Percentiles rank a stretch among this genome's conserved stretches.
These are phyloP conservation scores for Neofelis nebulosa DNA, from an alignment of 2,113 vertebrate species.

Conservation along the genomic window DNA sequence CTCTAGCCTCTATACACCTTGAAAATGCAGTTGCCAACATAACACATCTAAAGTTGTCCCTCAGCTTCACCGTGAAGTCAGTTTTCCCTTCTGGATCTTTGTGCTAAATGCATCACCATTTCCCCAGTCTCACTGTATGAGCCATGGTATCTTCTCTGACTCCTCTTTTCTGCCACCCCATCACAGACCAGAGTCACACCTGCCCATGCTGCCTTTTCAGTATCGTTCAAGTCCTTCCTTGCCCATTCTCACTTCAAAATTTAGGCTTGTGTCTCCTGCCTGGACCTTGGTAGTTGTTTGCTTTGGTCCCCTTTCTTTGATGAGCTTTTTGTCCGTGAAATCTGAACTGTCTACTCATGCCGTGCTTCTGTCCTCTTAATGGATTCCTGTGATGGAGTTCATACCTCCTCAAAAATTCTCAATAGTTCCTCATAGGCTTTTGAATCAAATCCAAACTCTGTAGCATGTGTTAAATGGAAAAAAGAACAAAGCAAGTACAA, in stretches of 20 bases:
- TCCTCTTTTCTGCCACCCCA: background rate
- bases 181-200: background rate
- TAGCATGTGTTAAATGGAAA: background rate
- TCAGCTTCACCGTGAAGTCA: background rate
- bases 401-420: background rate
- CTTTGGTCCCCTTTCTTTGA: background rate
- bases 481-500: constrained; percentile 32
- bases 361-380: background rate
- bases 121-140: background rate
- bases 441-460: background rate
- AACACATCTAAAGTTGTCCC: background rate
- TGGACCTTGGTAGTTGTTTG: background rate
- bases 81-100: background rate
- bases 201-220: background rate
- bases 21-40: background rate
- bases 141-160: background rate
- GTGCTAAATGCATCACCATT: background rate
- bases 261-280: background rate
- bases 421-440: background rate
- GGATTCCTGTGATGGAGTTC: background rate
- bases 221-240: background rate
- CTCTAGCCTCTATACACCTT: background rate
- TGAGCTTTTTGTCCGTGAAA: background rate
- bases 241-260: background rate
- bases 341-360: background rate